Conservation (phyloP, 2,113 vertebrate genomes). For the Piaya cayana region DNA sequence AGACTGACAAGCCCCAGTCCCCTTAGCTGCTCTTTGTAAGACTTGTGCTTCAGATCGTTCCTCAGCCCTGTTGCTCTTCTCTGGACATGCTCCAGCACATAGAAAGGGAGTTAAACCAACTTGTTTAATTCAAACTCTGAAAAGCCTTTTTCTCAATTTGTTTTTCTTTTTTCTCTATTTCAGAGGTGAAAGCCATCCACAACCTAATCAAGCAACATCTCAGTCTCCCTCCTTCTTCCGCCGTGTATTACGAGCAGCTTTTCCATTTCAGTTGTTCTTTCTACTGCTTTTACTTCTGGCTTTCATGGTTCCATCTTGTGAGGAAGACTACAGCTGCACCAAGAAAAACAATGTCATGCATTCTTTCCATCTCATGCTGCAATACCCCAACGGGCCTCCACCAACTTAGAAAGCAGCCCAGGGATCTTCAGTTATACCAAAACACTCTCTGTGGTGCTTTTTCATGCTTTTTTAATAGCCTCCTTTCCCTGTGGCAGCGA, state of each 20-base stretch:
- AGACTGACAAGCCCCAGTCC: no score
- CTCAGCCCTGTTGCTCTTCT: no score
- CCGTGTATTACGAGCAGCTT: constrained; percentile 82
- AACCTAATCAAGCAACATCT: neutral
- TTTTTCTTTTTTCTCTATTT: neutral
- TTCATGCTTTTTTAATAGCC: neutral
- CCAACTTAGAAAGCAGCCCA: constrained; percentile 75
- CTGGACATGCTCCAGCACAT: no score
- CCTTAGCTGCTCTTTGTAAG: no score
- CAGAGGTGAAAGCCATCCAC: constrained; percentile 27
- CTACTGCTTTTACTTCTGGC: constrained; percentile 85
- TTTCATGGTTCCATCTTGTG: constrained; percentile 83
- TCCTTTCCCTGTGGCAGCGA: neutral
- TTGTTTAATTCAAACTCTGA: neutral
- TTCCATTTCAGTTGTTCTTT: constrained; percentile 87
- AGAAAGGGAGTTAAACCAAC: neutral
- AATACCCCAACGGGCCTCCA: constrained; percentile 91
- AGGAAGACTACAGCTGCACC: constrained; percentile 87
- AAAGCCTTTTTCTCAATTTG: no score
- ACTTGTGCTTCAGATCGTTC: no score
- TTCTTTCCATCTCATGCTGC: constrained; percentile 93
- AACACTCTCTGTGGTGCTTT: neutral
- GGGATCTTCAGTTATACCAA: neutral
- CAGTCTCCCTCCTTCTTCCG: constrained; percentile 77
- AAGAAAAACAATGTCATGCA: constrained; percentile 90